Evolutionary conservation across 2,113 vertebrate genomes (phyloP), one percentile per base, ranked within the genome.

Genomic region (Sceloporus tristichus): DNA sequence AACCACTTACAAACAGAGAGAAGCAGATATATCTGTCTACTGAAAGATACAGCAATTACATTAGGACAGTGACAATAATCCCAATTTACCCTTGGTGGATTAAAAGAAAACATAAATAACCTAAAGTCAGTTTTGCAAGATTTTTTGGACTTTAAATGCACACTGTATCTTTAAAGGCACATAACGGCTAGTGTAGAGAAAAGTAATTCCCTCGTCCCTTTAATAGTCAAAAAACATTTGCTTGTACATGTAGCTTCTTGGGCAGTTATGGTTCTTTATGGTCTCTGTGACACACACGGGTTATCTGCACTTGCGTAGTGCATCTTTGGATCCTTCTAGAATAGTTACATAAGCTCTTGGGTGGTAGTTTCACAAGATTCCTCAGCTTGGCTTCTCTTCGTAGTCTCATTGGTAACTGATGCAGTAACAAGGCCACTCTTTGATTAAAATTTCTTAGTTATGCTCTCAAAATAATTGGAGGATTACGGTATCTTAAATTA

Each of bases 1-100:
- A 76, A 87, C n/a, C 19, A 25, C 7, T 19, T 23, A 68, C 5
- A 68, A 8, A 27, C 21, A 68, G 8, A 68, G 25, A 27, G 5
- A 68, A 25, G 66, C 66, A 68, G 23, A 68, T 27, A 7, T 68
- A 68, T 27, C 66, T 68, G 18, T 19, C 66, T 25, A 68, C 18
- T 19, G 66, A 68, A 68, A 68, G 21, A 78, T 78, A 54, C 82
- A 65, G 1, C 6, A 88, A 85, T 91, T 91, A 86, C 78, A 21
- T 13, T 82, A 40, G 10, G 23, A 1, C 53, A 48, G 34, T 48
- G 23, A 83, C 65, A 18, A 86, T 87, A 84, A 90, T 74, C n/a
- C 0, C 19, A 23, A 3, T 68, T 19, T 82, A 85, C 74, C 71
- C 40, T 88, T 18, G 4, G 19, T 25, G 25, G 1, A 19, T 54